Base-by-base conservation (phyloP, 2,113 vertebrate species). In the Malurus cyaneus region DNA sequence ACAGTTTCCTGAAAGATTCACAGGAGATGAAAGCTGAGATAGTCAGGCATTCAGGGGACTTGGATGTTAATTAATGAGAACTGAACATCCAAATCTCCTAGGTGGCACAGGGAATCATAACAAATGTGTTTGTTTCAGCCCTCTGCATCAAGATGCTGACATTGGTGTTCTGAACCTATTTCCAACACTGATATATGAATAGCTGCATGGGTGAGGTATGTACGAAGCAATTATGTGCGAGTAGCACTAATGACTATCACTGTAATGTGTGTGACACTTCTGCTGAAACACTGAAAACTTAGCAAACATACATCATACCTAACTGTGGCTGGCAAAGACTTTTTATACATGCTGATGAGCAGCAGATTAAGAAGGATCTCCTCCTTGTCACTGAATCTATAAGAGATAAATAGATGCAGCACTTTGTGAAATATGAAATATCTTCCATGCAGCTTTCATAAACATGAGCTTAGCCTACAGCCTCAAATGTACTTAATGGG, bases 281-380 rank as follows among this genome's bases (percentile, higher is more conserved):
- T 79, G 67, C 85, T 95, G 89, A 95, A 80, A 70, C 17, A 9
- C 15, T 67, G 65, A 88, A 84, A 93, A 73, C 29, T 67, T 71
- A 86, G 44, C 23, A 86, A 77, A 42, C 11, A 77, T 56, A 9
- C 5, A 82, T 70, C 64, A 81, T 47, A 77, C 7, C 8, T 59
- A 49, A 70, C 32, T 20, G 82, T 52, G 56, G 41, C 34, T 28
- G 82, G 32, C 10, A 85, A 70, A 61, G 31, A 7, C 39, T 76
- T 69, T 47, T 64, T 64, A 46, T 78, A 60, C 28, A 34, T 82
- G 56, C 25, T 89, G 71, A 74, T 77, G 44, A 77, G 26, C 3
- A 2, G 14, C 18, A 82, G 64, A 95, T 88, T 69, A 94, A 91
- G 72, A 94, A 64, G 14, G 17, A 86, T 77, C 14, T 71, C 29